phyloP scores from a whole-genome alignment of 2,113 vertebrate species.

The Halichoerus grypus region DNA sequence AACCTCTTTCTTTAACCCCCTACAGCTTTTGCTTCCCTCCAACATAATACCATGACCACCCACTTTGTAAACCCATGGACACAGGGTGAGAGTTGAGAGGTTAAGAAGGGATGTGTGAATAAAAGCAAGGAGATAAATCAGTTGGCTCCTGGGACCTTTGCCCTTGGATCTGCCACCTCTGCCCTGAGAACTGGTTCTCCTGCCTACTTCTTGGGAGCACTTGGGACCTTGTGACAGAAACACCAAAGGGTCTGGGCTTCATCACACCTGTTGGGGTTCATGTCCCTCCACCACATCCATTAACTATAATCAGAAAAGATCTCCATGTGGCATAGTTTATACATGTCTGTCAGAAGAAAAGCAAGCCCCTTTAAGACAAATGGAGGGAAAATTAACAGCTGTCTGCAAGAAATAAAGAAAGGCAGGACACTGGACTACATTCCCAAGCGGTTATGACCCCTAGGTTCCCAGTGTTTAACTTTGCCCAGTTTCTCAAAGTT shows the following conservation, averaged over 20 bases:
- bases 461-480: neutral
- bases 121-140: constrained; percentile 54
- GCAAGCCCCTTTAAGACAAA: neutral
- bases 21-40: neutral
- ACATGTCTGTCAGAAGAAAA: neutral
- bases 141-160: neutral
- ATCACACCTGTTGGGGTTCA: neutral
- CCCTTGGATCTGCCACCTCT: neutral
- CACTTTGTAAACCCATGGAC: neutral
- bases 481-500: neutral
- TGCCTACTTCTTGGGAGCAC: neutral
- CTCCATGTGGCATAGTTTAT: neutral
- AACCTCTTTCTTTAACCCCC: neutral
- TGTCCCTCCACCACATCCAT: neutral
- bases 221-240: neutral
- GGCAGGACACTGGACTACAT: neutral
- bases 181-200: neutral
- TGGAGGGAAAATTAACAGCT: neutral
- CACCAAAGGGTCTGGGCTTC: neutral
- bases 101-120: neutral
- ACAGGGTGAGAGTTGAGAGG: neutral
- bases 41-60: neutral
- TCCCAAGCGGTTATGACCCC: neutral
- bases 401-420: neutral
- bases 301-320: neutral